Evolutionary conservation across 2,113 vertebrate genomes (phyloP).

Genomic region (Crocuta crocuta): DNA sequence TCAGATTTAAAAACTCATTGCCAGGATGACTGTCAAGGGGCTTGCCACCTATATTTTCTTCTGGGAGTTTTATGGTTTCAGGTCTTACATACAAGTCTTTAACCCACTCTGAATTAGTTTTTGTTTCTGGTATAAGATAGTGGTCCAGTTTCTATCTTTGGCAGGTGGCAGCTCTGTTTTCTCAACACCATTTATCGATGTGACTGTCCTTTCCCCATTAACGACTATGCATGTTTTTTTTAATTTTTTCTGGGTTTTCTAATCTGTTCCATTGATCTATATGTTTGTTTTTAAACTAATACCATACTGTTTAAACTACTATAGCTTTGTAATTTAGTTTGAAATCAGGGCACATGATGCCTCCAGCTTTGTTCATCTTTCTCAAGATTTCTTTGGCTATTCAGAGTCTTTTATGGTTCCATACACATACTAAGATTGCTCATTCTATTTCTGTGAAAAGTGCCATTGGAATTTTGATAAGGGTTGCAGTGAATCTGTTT

Average conservation of each 20-base stretch:
- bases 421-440: background rate
- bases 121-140: background rate
- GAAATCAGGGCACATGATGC: background rate
- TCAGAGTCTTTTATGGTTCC: background rate
- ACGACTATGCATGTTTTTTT: background rate
- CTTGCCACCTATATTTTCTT: background rate
- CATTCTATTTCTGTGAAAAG: background rate
- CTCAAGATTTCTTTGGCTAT: background rate
- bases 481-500: background rate
- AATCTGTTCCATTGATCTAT: background rate
- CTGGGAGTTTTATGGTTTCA: background rate
- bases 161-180: background rate
- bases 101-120: background rate
- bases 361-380: background rate
- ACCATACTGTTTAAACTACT: background rate
- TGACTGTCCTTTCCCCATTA: background rate
- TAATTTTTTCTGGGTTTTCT: background rate
- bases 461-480: background rate
- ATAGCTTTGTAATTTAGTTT: background rate
- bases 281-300: background rate
- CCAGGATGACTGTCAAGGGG: background rate
- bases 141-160: background rate
- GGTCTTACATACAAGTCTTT: background rate
- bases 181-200: background rate
- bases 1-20: background rate